Evolutionary conservation across 1,140 invertebrate species (phyloP).

Genomic region (Anastrepha ludens): DNA sequence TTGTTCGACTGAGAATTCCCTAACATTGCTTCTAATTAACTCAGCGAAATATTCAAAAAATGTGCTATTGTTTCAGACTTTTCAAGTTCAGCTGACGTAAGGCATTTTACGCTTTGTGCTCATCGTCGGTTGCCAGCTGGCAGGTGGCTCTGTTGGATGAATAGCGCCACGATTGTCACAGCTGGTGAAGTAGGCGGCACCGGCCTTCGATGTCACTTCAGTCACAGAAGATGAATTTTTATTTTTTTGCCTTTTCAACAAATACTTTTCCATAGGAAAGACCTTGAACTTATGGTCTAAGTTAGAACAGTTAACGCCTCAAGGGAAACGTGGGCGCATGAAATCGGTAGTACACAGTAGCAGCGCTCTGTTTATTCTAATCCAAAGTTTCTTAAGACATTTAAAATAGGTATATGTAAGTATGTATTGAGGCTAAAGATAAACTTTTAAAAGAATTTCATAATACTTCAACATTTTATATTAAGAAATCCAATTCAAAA

Average conservation of each 20-base stretch:
- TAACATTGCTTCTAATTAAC: constrained; percentile 44
- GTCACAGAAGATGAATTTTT: background rate
- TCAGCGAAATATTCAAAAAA: constrained; percentile 51
- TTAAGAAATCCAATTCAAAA: no score
- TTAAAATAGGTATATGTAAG: no score
- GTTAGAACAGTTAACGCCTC: background rate
- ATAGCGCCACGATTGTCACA: background rate
- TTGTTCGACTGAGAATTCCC: constrained; percentile 23
- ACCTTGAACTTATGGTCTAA: background rate
- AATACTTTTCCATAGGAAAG: background rate
- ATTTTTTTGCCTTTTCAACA: background rate
- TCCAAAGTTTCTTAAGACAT: no score
- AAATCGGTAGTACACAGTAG: no score
- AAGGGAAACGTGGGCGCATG: no score
- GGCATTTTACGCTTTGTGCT: constrained; percentile 43
- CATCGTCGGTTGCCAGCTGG: background rate
- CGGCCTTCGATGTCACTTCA: background rate
- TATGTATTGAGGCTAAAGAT: no score
- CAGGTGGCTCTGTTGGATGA: background rate
- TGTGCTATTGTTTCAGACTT: constrained; percentile 25
- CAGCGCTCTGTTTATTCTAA: no score
- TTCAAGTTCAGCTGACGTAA: constrained; percentile 50
- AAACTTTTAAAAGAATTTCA: no score
- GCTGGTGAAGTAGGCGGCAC: background rate
- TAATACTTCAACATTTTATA: no score